A percentile compares a stretch with the other conserved stretches of the same genome.
Evolutionary conservation across 1,140 invertebrate species (phyloP).

Genomic region (Conus betulinus): DNA sequence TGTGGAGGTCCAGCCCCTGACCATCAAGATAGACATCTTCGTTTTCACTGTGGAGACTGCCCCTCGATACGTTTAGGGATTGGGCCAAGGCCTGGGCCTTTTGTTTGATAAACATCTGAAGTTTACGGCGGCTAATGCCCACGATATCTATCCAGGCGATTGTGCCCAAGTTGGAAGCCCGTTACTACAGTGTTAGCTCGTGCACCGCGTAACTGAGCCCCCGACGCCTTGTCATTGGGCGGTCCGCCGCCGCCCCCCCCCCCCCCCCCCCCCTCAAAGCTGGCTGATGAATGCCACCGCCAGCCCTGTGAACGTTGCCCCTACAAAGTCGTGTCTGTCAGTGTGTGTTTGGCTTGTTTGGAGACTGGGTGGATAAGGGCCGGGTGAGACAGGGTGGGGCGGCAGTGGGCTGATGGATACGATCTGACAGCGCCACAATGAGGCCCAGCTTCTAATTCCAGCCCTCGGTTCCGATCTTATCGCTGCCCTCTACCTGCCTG

Average conservation of each 20-base stretch:
- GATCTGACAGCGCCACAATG: slow-evolving; percentile 1
- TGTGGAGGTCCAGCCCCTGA: neutral
- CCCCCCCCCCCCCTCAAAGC: neutral
- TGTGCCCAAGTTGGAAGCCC: neutral
- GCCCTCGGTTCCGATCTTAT: slow-evolving; percentile 2
- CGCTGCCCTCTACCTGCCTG: neutral
- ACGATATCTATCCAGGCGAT: neutral
- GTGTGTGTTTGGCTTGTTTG: neutral
- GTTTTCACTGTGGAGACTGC: too few relatives aligned
- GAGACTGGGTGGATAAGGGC: neutral
- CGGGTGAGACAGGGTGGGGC: neutral
- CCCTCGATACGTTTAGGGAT: neutral
- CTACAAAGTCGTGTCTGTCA: neutral
- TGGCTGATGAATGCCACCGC: neutral
- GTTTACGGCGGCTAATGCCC: neutral
- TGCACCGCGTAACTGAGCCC: neutral
- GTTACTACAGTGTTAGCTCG: neutral
- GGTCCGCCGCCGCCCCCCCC: neutral
- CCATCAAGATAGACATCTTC: too few relatives aligned
- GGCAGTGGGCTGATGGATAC: neutral
- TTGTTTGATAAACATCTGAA: neutral
- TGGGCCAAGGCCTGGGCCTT: neutral
- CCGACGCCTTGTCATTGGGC: neutral
- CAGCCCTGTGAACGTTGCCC: neutral
- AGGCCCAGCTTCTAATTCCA: neutral